These are phyloP conservation scores for Paedocypris micromegethes DNA, from an alignment of 2,797 vertebrate genomes.

Conservation along the genomic window DNA sequence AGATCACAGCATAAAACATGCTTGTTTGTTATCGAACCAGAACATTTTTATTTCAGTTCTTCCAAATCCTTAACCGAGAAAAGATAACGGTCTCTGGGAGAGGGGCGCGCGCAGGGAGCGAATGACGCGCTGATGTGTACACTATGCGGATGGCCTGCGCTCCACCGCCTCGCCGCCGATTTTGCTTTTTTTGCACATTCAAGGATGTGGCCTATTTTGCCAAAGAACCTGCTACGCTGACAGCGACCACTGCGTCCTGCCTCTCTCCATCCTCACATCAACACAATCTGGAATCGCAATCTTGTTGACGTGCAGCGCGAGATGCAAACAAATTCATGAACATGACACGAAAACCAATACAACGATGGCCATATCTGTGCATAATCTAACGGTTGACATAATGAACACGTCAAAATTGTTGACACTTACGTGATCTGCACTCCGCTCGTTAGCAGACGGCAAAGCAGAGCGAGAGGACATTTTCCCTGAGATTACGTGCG, in stretches of 20 bases:
- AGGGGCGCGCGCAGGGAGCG: conserved; percentile 58
- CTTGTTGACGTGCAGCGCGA: background rate
- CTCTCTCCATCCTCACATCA: conserved; percentile 38
- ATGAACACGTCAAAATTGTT: background rate
- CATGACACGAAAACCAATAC: background rate
- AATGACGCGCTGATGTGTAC: conserved; percentile 54
- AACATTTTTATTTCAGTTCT: background rate
- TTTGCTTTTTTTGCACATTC: conserved; percentile 54
- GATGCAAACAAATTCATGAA: conserved; percentile 9
- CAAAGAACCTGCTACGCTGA: conserved; percentile 48
- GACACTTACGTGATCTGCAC: conserved; percentile 81
- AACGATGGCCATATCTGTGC: background rate
- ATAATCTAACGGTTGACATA: conserved; percentile 37
- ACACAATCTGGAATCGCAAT: conserved; percentile 18
- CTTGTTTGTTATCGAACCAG: no score
- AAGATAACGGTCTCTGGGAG: conserved; percentile 22
- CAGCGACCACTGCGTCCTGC: conserved; percentile 14
- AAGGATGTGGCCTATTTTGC: conserved; percentile 61
- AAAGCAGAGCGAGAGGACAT: conserved; percentile 85
- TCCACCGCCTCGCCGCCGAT: conserved; percentile 53
- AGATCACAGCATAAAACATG: no score
- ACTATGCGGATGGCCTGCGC: conserved; percentile 61
- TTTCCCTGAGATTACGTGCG: conserved; percentile 55
- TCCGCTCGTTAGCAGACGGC: conserved; percentile 82
- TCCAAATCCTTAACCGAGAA: background rate